Conservation (phyloP, 1,140 invertebrate genomes). For the Laupala kohalensis region DNA sequence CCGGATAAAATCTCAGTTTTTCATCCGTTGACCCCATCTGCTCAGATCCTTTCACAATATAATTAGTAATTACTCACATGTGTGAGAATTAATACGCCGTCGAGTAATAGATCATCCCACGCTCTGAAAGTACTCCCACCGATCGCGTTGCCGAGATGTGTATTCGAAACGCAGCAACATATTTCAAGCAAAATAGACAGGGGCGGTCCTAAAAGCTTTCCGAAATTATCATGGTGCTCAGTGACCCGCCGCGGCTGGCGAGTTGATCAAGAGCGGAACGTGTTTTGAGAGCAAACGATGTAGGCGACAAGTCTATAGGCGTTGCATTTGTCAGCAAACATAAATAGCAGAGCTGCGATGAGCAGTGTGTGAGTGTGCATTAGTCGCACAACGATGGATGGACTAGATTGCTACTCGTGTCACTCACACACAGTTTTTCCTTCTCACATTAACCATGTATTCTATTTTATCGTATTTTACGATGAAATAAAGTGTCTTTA, state of each 20-base stretch:
- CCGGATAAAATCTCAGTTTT: background rate
- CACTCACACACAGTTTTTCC: no score
- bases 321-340: background rate
- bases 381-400: no score
- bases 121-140: background rate
- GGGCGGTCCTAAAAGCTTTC: background rate
- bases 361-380: no score
- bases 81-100: background rate
- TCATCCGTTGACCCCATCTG: background rate
- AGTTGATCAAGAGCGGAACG: background rate
- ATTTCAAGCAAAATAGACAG: background rate
- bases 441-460: no score
- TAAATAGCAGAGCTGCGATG: background rate
- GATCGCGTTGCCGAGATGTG: background rate
- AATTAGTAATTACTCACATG: background rate
- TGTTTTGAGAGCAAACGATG: background rate
- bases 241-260: background rate
- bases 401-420: no score
- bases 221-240: background rate
- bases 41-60: background rate
- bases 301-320: background rate
- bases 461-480: no score
- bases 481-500: no score
- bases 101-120: background rate
- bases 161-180: background rate